These are phyloP conservation scores for Microtus pennsylvanicus DNA, from an alignment of 2,113 vertebrate genomes.

Conservation along the genomic window DNA sequence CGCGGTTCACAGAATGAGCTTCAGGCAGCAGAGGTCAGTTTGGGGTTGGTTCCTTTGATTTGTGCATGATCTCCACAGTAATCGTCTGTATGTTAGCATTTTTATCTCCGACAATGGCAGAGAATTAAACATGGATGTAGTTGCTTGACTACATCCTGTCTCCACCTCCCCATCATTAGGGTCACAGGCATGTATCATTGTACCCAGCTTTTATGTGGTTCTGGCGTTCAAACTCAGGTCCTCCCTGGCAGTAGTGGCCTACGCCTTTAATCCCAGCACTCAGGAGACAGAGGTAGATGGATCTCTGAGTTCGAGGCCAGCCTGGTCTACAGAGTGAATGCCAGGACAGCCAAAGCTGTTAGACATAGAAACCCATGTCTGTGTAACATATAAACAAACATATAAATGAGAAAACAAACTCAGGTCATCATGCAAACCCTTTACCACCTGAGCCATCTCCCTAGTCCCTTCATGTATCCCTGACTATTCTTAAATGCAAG, in stretches of 20 bases:
- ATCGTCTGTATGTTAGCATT: not conserved
- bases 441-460: not conserved
- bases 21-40: not conserved
- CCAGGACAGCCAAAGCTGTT: no score
- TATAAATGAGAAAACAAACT: not conserved
- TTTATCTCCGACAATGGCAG: not conserved
- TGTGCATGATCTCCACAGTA: not conserved
- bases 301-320: not conserved
- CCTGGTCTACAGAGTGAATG: not conserved
- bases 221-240: not conserved
- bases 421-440: not conserved
- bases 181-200: no score
- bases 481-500: not conserved
- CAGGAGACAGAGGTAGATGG: not conserved
- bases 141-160: not conserved
- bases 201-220: no score
- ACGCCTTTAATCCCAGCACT: not conserved
- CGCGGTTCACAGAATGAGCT: not conserved
- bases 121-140: not conserved
- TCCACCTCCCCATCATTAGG: no score
- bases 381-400: no score
- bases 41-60: not conserved
- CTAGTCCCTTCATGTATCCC: not conserved
- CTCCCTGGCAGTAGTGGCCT: not conserved
- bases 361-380: no score